These are phyloP conservation scores for Marasmarcha lunaedactyla DNA, from an alignment of 2,888 invertebrate species.

Conservation along the genomic window DNA sequence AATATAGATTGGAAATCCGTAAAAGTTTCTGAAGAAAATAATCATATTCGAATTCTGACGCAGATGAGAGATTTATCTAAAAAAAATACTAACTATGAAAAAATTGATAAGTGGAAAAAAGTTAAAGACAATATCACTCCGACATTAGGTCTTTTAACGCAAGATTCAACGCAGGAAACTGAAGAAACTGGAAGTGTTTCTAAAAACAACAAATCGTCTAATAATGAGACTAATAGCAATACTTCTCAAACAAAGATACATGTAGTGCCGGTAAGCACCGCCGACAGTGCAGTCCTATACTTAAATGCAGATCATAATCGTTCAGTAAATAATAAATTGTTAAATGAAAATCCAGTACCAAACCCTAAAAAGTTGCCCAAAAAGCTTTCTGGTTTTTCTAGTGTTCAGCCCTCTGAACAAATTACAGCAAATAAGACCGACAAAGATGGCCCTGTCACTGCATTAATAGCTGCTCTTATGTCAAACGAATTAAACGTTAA, in stretches of 20 bases:
- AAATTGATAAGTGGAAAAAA: conserved; percentile 4
- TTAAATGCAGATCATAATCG: not conserved
- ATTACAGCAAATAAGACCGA: conserved; percentile 4
- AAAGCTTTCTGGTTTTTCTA: conserved; percentile 18
- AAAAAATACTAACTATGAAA: not conserved
- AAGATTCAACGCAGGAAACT: no score
- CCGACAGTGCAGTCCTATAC: not conserved
- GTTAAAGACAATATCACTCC: not conserved
- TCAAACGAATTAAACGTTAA: no score
- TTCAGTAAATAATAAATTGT: conserved; percentile 17
- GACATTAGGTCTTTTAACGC: no score
- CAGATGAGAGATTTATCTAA: not conserved
- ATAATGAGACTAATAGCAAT: no score
- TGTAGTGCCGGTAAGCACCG: no score
- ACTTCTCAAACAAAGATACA: no score
- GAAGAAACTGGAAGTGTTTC: no score
- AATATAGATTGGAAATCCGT: conserved; percentile 35
- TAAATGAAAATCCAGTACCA: conserved; percentile 43
- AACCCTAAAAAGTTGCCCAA: conserved; percentile 52
- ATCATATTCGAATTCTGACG: not conserved
- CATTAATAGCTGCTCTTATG: no score
- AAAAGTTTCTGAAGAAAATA: conserved; percentile 5
- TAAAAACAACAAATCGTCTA: no score
- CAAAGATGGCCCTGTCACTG: no score
- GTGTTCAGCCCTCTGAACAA: not conserved